Conservation (phyloP, 1,140 invertebrate genomes). For the Piezodorus guildinii region DNA sequence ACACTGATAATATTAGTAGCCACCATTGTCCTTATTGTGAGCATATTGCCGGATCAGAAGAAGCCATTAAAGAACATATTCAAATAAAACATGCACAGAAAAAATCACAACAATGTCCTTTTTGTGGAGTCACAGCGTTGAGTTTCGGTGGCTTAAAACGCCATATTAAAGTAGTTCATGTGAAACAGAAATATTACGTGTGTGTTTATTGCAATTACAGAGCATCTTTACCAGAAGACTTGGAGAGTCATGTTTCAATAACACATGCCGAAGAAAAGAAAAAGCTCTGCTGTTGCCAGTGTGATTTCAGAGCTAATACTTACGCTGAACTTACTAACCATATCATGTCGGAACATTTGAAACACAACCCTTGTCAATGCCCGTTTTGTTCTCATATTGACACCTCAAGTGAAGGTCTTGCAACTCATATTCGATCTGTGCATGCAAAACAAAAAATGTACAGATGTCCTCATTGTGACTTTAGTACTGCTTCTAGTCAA, state of each 20-base stretch:
- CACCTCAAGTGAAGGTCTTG: background rate
- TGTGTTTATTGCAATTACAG: slow-evolving; percentile 7
- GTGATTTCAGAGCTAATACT: background rate
- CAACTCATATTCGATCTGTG: background rate
- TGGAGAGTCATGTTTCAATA: background rate
- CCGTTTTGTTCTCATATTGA: background rate
- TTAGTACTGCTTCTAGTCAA: background rate
- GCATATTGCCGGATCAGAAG: background rate
- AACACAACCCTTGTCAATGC: background rate
- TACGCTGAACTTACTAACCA: background rate
- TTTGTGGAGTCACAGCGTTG: background rate
- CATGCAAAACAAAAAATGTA: slow-evolving; percentile 10
- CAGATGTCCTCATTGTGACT: slow-evolving; percentile 3
- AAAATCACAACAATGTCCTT: background rate
- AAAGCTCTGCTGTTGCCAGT: background rate
- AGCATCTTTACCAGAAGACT: background rate
- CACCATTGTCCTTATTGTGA: background rate
- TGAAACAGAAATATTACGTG: background rate
- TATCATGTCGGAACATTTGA: background rate
- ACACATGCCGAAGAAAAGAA: background rate
- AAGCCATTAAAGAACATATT: background rate
- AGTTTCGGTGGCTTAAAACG: slow-evolving; percentile 3
- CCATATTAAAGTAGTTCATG: slow-evolving; percentile 1
- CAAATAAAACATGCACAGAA: background rate
- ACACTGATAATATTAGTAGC: too few species aligned